phyloP scores from a whole-genome alignment of 1,140 invertebrate genomes.

The Arion vulgaris region DNA sequence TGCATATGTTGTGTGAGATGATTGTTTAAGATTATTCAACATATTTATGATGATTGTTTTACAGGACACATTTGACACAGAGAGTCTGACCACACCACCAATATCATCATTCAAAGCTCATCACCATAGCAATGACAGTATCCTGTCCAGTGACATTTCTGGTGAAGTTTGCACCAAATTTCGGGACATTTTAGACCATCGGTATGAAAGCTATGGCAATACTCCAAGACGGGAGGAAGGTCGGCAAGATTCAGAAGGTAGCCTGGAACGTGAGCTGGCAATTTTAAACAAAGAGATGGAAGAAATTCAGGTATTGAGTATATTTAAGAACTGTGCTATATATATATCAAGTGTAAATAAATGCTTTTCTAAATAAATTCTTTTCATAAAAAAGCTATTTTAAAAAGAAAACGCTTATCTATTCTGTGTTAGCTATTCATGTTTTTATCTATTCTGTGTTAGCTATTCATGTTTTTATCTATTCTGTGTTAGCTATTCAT shows the following conservation, averaged over 20 bases:
- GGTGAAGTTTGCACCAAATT: constrained; percentile 66
- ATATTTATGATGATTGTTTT: background rate
- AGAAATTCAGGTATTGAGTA: constrained; percentile 70
- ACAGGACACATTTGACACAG: constrained; percentile 54
- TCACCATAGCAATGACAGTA: constrained; percentile 67
- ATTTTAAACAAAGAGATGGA: constrained; percentile 76
- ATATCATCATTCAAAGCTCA: constrained; percentile 43
- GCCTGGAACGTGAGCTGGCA: constrained; percentile 75
- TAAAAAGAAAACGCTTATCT: no score
- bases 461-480: no score
- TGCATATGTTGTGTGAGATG: no score
- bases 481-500: no score
- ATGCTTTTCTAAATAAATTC: background rate
- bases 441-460: no score
- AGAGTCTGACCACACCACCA: constrained; percentile 56
- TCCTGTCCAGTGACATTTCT: constrained; percentile 64
- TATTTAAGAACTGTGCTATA: no score
- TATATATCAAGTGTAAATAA: background rate
- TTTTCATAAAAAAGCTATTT: no score
- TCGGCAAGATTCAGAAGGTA: constrained; percentile 69
- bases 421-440: no score
- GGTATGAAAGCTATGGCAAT: constrained; percentile 55
- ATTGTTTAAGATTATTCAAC: no score
- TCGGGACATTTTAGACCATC: constrained; percentile 61
- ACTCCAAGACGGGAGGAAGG: constrained; percentile 45